Evolutionary conservation across 2,113 vertebrate species (phyloP), one percentile per base, ranked within the genome.

Genomic region (Urocynchramus pylzowi): DNA sequence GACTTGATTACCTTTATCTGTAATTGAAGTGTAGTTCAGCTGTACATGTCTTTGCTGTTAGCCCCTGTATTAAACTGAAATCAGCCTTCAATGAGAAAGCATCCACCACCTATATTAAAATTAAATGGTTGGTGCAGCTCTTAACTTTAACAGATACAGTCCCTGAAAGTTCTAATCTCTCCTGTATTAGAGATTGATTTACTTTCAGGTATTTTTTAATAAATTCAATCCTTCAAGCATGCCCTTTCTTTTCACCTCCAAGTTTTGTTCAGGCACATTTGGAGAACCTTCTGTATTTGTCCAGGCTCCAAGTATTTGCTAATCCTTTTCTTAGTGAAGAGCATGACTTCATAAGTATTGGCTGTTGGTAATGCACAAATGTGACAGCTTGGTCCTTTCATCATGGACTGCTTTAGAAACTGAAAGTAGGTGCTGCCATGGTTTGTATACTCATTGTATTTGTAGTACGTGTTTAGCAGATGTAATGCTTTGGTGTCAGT

Each of bases 251-350:
- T 95, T 71, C 27, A 71, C 77, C 69, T 84, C 52, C 11, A 61
- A 86, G 54, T 94, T 93, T 87, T 94, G 42, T 89, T 89, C 16
- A 50, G 56, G 42, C 64, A 54, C 64, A 52, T 64, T 91, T 91
- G 77, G 87, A 95, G 81, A 91, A 87, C 35, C 74, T 87, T 91
- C 39, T 93, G 35, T 93, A 75, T 95, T 95, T 96, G 89, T 91
- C 60, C 60, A 60, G 52, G 65, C 84, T 91, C 56, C 60, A 95
- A 91, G 69, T 84, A 74, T 96, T 97, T 93, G 81, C 64, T 96
- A 95, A 94, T 93, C 77, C 60, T 84, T 84, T 84, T 93, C 87
- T 74, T 63, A 82, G 81, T 78, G 73, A 91, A 91, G 93, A 82
- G 73, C 31, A 56, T 93, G 87, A 78, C 64, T 95, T 93, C 74